These are phyloP conservation scores for Lysiphlebus fabarum DNA, from an alignment of 1,140 invertebrate genomes.

Conservation along the genomic window DNA sequence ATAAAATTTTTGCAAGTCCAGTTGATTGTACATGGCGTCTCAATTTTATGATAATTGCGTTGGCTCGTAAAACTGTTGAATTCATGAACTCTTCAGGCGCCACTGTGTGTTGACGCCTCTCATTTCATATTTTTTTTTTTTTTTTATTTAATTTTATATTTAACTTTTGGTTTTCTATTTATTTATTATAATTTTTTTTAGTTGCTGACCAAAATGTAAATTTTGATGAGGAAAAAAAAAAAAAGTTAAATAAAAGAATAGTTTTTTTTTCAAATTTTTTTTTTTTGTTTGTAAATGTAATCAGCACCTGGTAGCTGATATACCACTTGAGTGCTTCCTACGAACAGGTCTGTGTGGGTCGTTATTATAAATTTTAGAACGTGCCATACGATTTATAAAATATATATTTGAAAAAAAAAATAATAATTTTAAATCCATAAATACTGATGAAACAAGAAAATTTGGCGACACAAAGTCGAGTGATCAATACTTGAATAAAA, in stretches of 20 bases:
- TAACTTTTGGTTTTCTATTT: no score
- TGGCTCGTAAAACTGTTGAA: slow-evolving; percentile 12
- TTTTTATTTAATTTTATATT: no score
- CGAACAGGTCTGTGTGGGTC: slow-evolving; percentile 23
- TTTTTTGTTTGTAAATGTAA: not conserved
- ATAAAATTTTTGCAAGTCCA: no score
- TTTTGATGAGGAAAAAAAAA: no score
- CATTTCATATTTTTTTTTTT: not conserved
- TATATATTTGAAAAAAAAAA: no score
- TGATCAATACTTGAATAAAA: no score
- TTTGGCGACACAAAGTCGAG: not conserved
- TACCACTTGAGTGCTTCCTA: slow-evolving; percentile 17
- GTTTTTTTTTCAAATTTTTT: no score
- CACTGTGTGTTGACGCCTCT: slow-evolving; percentile 7
- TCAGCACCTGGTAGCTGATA: slow-evolving; percentile 6
- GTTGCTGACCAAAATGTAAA: no score
- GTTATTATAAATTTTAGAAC: slow-evolving; percentile 14
- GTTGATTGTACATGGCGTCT: slow-evolving; percentile 9
- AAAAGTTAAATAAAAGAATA: no score
- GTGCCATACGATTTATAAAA: slow-evolving; percentile 3
- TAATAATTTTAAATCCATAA: no score
- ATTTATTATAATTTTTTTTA: no score
- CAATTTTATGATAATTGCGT: slow-evolving; percentile 13
- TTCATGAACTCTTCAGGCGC: slow-evolving; percentile 15
- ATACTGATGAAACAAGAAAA: not conserved